Evolutionary conservation across 2,888 invertebrate species (phyloP), one percentile per base, ranked within the genome.

Genomic region (Cyclophora punctaria): DNA sequence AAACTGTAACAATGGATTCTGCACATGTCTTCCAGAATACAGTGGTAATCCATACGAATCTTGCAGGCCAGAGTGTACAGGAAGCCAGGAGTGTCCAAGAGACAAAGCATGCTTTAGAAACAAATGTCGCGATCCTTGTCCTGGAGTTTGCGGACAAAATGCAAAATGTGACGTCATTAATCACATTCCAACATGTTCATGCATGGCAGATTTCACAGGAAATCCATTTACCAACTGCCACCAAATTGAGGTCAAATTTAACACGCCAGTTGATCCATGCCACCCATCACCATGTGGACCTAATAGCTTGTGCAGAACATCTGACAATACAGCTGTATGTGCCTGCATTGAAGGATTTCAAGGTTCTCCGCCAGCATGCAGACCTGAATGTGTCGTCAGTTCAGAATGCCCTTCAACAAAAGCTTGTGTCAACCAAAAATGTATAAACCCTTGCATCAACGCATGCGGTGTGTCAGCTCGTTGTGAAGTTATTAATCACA

Each of bases 401-500:
- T 93, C 94, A 0, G 95, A 96, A 82, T 96, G 96, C 75, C 90
- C 93, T 5, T 93, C 93, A 58, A 94, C 92, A 47, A 92, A 92
- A 76, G 94, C 95, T n/a, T 96, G 96, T 66, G 91, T 95, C 37
- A 95, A 93, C 76, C 92, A 93, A 68, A 94, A 93, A 78, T 96
- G 96, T 75, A 89, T 92, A 0, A 95, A 96, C 82, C 96, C 96
- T 7, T 96, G 96, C 64, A 92, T 93, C 0, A 94, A 94, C 54
- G 93, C 94, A 37, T 96, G 96, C 75, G 96, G 96, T 5, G 80
- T 91, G 34, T 91, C 91, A 50, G 95, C 96, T 2, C 83, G 92
- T 41, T 96, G 96, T 75, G 92, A 93, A 64, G 95, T 96, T 2
- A 91, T 95, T 40, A 95, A 95, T 73, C 96, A 96, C 71, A 95